Base-by-base conservation (phyloP, 2,888 invertebrate genomes). In the Globia sparganii region DNA sequence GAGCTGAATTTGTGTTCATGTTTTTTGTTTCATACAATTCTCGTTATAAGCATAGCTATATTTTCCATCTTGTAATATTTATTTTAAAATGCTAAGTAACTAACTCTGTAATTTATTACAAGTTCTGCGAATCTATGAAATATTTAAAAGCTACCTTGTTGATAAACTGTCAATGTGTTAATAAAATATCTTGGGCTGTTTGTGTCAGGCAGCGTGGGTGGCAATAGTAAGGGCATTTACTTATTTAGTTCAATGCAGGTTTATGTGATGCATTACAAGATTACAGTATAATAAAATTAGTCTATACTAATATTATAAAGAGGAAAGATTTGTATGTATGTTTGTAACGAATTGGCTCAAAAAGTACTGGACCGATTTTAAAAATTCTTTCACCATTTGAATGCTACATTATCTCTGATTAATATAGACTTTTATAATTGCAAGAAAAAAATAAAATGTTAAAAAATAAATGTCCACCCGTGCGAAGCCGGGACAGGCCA, bases 111-210 rank as follows among this genome's bases (percentile, higher is more conserved):
- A 76, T 76, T 65, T 76, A 46, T 76, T 37, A 46, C 9, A 31
- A 58, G 28, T 65, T 76, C 62, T 0, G 21, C 1, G 8, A 77
- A 77, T 77, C 68, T 25, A 78, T 69, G 68, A 40, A 68, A 69
- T 46, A 59, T 77, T 67, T 28, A 67, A 56, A 66, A 59, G 37
- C 15, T n/a, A 43, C 40, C 15, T 67, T 49, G 37, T 77, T 49
- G 58, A 25, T 61, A 34, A 77, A 61, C 13, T 2, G 1, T 53
- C 59, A 15, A 59, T 0, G 0, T 49, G 9, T 40, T 40, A 64
- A 37, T 75, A 76, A 76, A 46, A 37, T 66, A 46, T 49, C 58
- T 66, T 4, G 0, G 2, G 25, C 18, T 9, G 28, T 58, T 21
- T 40, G 28, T 21, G 25, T 13, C 4, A 8, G 4, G 4, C 15